A percentile compares a stretch with the other conserved stretches of the same genome.
Evolutionary conservation across 2,113 vertebrate genomes (phyloP).

Genomic region (Microtus pennsylvanicus): DNA sequence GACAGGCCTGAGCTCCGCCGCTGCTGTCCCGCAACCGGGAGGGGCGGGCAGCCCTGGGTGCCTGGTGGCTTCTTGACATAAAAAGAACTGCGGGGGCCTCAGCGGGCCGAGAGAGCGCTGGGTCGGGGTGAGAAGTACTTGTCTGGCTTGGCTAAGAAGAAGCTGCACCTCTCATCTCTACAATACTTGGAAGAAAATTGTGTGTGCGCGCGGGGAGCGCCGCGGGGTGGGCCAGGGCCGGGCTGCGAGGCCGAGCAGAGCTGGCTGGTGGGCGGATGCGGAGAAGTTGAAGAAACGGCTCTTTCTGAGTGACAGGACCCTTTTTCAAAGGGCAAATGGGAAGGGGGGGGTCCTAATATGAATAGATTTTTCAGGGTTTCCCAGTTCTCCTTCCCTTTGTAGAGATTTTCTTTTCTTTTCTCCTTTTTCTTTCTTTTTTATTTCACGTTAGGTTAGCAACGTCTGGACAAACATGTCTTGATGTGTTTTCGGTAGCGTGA

Average conservation of each 20-base stretch:
- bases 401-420: neutral
- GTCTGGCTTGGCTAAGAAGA: conserved; percentile 82
- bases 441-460: neutral
- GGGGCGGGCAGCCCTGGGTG: conserved; percentile 54
- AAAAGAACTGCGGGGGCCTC: conserved; percentile 67
- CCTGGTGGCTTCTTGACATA: conserved; percentile 57
- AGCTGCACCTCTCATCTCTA: conserved; percentile 87
- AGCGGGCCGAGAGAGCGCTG: conserved; percentile 32
- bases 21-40: neutral
- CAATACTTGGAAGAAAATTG: conserved; percentile 81
- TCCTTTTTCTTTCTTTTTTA: neutral
- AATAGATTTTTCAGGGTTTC: conserved; percentile 85
- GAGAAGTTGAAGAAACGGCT: conserved; percentile 83
- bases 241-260: conserved; percentile 56
- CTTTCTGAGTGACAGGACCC: conserved; percentile 91
- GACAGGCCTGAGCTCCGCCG: neutral
- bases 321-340: conserved; percentile 87
- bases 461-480: neutral
- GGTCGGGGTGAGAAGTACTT: conserved; percentile 81
- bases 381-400: conserved; percentile 24
- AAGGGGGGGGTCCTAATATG: conserved; percentile 81
- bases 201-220: conserved; percentile 73
- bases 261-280: conserved; percentile 57
- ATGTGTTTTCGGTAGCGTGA: conserved; percentile 42
- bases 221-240: conserved; percentile 70